Conservation (phyloP, 2,797 vertebrate species). For the Psittacula echo region DNA sequence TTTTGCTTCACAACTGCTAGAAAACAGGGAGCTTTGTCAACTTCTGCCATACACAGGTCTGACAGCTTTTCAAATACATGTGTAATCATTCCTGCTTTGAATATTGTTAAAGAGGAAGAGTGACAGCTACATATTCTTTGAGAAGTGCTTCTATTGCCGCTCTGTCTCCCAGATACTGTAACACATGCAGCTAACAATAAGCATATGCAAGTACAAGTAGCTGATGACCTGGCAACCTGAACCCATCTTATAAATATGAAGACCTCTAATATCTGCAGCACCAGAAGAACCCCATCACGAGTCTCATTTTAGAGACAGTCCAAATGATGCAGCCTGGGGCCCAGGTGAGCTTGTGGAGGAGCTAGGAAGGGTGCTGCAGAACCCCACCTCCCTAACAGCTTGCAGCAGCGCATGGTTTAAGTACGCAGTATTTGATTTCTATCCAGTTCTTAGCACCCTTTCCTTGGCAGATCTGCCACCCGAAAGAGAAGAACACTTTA, state of each 20-base stretch:
- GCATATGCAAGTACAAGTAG: neutral
- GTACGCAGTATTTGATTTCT: rapidly evolving
- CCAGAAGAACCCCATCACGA: rapidly evolving
- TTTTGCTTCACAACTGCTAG: neutral
- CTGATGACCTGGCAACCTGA: neutral
- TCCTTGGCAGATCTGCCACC: neutral
- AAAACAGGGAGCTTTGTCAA: neutral
- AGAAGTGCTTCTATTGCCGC: neutral
- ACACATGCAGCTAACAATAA: rapidly evolving
- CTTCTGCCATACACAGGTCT: neutral
- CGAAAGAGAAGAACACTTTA: neutral
- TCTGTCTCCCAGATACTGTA: neutral
- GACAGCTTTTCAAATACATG: neutral
- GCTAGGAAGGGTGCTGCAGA: neutral
- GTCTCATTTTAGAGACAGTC: neutral
- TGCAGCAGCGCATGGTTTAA: rapidly evolving
- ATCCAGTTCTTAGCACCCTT: neutral
- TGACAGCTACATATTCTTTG: neutral
- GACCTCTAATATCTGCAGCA: neutral
- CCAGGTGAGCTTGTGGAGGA: neutral
- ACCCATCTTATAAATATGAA: neutral
- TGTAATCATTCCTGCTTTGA: neutral
- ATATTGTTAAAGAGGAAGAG: neutral
- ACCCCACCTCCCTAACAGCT: neutral
- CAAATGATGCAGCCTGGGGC: neutral